phyloP scores from a whole-genome alignment of 1,140 invertebrate genomes.

The Adelges cooleyi region DNA sequence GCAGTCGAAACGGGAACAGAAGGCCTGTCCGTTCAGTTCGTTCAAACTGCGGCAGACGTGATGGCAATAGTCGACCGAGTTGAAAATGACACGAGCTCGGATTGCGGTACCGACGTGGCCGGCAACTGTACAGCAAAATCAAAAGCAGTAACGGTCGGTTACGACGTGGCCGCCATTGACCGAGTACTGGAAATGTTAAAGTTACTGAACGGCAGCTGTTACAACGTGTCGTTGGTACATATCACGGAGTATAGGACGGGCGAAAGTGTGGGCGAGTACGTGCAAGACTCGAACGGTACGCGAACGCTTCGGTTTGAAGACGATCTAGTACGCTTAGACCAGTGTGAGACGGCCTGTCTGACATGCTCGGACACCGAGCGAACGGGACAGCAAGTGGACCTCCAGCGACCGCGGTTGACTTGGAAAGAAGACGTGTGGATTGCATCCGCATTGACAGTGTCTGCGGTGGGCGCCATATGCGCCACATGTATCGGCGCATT shows the following conservation, averaged over 20 bases:
- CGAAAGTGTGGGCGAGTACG: background rate
- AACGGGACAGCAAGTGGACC: too few relatives aligned
- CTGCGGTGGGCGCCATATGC: conserved; percentile 40
- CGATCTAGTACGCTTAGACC: background rate
- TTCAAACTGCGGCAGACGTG: conserved; percentile 9
- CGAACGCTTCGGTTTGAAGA: background rate
- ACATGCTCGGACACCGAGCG: too few relatives aligned
- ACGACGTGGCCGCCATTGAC: background rate
- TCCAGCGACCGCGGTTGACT: background rate
- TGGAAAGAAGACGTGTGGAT: conserved; percentile 41
- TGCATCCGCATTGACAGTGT: conserved; percentile 41
- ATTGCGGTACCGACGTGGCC: background rate
- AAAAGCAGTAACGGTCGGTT: background rate
- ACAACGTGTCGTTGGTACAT: conserved; percentile 18
- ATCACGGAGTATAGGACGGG: background rate
- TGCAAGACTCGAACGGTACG: conserved; percentile 5
- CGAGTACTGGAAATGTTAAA: background rate
- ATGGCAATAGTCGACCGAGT: background rate
- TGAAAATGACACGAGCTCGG: background rate
- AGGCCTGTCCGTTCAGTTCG: background rate
- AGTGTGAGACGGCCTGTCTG: background rate
- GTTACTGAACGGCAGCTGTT: background rate
- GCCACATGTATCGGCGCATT: conserved; percentile 42
- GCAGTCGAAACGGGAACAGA: background rate
- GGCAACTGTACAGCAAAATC: background rate